Evolutionary conservation across 2,797 vertebrate genomes (phyloP), one percentile per base, ranked within the genome.

Genomic region (Crenuchus spilurus): DNA sequence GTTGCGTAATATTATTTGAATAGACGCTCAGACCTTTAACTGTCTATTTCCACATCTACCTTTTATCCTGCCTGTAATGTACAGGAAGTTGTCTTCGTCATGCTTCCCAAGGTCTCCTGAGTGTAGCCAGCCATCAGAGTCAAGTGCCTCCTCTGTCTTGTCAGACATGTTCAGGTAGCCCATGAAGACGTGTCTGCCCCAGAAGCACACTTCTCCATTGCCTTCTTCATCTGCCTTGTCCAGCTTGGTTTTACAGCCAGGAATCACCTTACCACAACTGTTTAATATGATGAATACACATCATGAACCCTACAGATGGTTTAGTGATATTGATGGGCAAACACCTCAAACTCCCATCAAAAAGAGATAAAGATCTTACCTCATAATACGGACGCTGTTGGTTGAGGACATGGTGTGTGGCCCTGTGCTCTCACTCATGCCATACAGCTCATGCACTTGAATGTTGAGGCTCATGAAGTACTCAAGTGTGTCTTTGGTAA

Each of bases 381-480:
- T 88, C 65, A 70, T 84, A 20, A 85, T 80, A 14, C 61, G 70
- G 57, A 54, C 83, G 24, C 2, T 76, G n/a, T 64, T 62, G 1
- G 48, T 13, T 0, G 31, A 14, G 54, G 93, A 93, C 70, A 94
- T 0, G 1, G 88, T 81, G 75, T 94, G 93, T 0, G 93, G 94
- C 0, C 92, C 93, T 0, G 84, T 84, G 87, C 93, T 92, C 68
- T 94, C 93, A 11, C 93, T 94, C 93, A 94, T 94, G 69, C 93
- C 93, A 0, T 94, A 94, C 0, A 92, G 35, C 85, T 94, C 93
- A 67, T 81, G 75, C 65, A 94, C 0, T 0, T 89, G 89, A 5
- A 94, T 84, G 81, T 91, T 86, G 14, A 94, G 90, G 80, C 94
- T 94, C 90, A 94, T 90, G 85, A 94, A 94, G 84, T 91, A 94